phyloP scores from a whole-genome alignment of 1,140 invertebrate species.

The Euwallacea fornicatus region DNA sequence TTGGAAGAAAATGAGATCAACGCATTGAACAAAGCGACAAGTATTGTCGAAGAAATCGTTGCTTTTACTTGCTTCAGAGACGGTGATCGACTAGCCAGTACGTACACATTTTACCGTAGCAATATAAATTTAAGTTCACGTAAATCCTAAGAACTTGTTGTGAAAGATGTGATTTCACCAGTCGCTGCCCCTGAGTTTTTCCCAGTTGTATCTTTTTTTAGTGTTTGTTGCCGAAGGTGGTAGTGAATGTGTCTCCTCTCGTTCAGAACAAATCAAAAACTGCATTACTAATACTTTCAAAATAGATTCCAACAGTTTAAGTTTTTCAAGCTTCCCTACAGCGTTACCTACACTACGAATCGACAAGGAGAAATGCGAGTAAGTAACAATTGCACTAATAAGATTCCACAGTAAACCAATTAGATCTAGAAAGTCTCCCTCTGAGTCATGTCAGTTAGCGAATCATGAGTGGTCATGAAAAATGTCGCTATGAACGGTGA shows the following conservation, averaged over 20 bases:
- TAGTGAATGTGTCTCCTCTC: slow-evolving; percentile 41
- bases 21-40: slow-evolving; percentile 61
- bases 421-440: too few relatives aligned
- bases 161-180: too few relatives aligned
- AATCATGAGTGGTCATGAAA: too few relatives aligned
- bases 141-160: too few relatives aligned
- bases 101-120: slow-evolving; percentile 45
- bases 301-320: slow-evolving; percentile 33
- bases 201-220: slow-evolving; percentile 61
- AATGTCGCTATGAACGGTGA: too few relatives aligned
- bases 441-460: too few relatives aligned
- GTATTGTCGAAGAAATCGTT: slow-evolving; percentile 66
- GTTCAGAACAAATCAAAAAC: slow-evolving; percentile 39
- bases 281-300: slow-evolving; percentile 50
- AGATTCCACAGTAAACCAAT: too few relatives aligned
- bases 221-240: slow-evolving; percentile 51
- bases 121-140: background rate
- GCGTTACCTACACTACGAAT: slow-evolving; percentile 38
- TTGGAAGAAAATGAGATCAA: slow-evolving; percentile 62
- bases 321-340: slow-evolving; percentile 11
- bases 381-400: slow-evolving; percentile 23
- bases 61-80: slow-evolving; percentile 76
- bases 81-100: slow-evolving; percentile 77
- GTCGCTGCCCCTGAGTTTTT: slow-evolving; percentile 51
- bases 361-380: slow-evolving; percentile 47